Evolutionary conservation across 1,140 invertebrate genomes (phyloP).

Genomic region (Drosophila auraria): DNA sequence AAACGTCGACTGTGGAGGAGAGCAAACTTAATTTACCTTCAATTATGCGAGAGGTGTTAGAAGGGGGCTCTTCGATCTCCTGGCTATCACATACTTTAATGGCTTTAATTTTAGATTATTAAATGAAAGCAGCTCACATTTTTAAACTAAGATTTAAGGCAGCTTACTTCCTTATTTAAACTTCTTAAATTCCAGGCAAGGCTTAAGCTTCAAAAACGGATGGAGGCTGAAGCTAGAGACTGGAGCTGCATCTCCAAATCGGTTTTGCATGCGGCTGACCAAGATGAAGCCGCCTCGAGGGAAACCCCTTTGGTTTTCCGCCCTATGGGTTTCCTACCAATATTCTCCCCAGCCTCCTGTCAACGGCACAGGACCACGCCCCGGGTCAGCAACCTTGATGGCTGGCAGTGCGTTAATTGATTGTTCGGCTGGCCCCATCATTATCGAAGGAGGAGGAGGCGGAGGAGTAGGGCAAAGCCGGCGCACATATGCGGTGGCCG

Average conservation of each 20-base stretch:
- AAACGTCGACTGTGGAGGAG: slow-evolving; percentile 40
- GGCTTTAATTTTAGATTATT: slow-evolving; percentile 20
- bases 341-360: background rate
- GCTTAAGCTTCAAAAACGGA: no score
- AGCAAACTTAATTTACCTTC: slow-evolving; percentile 61
- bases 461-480: slow-evolving; percentile 15
- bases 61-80: slow-evolving; percentile 1
- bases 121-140: no score
- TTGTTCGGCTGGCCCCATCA: slow-evolving; percentile 62
- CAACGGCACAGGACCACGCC: slow-evolving; percentile 21
- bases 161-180: no score
- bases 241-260: slow-evolving; percentile 44
- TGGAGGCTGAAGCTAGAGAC: background rate
- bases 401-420: slow-evolving; percentile 63
- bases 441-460: slow-evolving; percentile 31
- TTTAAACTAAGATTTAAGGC: no score
- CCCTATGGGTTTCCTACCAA: background rate
- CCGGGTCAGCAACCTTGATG: slow-evolving; percentile 48
- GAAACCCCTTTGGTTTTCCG: background rate
- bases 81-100: background rate
- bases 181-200: no score
- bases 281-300: slow-evolving; percentile 11
- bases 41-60: slow-evolving; percentile 48
- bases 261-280: slow-evolving; percentile 62
- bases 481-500: slow-evolving; percentile 7